phyloP scores from a whole-genome alignment of 2,888 invertebrate genomes.

The Chalcis sispes region DNA sequence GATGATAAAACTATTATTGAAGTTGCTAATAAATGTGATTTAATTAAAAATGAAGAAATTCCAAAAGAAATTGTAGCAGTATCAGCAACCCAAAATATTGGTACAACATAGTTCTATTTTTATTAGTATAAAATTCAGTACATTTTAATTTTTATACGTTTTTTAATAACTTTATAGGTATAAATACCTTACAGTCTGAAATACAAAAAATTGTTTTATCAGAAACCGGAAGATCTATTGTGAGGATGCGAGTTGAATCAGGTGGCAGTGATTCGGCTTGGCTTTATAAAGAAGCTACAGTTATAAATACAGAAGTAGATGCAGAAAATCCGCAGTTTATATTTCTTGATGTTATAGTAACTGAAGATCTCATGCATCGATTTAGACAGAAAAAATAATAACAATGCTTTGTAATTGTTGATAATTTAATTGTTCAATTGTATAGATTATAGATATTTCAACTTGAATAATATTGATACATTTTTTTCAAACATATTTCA shows the following conservation, averaged over 20 bases:
- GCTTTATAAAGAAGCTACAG: conserved; percentile 82
- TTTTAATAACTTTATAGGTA: conserved; percentile 69
- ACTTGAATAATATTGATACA: background rate
- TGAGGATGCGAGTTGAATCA: conserved; percentile 79
- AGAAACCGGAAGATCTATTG: conserved; percentile 77
- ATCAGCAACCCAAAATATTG: conserved; percentile 76
- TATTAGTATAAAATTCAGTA: background rate
- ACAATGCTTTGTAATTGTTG: background rate
- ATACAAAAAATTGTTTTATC: conserved; percentile 78
- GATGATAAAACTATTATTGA: conserved; percentile 78
- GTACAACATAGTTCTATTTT: conserved; percentile 60
- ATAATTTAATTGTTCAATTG: background rate
- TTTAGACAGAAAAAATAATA: conserved; percentile 75
- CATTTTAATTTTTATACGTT: conserved; percentile 6
- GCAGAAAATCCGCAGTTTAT: conserved; percentile 77
- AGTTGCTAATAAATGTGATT: conserved; percentile 87
- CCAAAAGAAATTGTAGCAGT: conserved; percentile 73
- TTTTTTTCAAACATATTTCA: no score
- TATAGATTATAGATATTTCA: background rate
- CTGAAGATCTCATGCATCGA: conserved; percentile 77
- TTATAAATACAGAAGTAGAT: conserved; percentile 78
- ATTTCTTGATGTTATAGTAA: conserved; percentile 79
- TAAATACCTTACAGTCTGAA: conserved; percentile 74
- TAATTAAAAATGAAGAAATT: conserved; percentile 68
- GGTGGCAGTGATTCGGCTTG: conserved; percentile 81